A percentile compares a stretch with the other conserved stretches of the same genome.
Evolutionary conservation across 2,888 invertebrate species (phyloP).

Genomic region (Xanthia togata): DNA sequence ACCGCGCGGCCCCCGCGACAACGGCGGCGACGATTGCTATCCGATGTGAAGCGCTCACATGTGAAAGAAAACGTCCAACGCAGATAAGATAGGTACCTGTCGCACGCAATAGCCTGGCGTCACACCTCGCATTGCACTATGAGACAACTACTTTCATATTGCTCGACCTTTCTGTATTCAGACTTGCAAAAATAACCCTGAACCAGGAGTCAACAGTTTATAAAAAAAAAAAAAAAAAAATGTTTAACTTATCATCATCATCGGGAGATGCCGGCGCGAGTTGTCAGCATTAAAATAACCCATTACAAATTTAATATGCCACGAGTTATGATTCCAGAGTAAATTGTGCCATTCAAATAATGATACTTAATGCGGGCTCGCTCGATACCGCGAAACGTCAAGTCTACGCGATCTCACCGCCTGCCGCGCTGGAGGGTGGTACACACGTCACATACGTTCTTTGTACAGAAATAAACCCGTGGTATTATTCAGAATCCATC

Average conservation of each 20-base stretch:
- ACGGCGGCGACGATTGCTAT: conserved; percentile 48
- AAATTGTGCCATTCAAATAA: conserved; percentile 89
- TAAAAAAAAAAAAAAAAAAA: too few species aligned
- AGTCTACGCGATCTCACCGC: conserved; percentile 61
- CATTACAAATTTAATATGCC: conserved; percentile 85
- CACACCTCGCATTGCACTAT: conserved; percentile 45
- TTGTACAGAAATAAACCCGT: conserved; percentile 17
- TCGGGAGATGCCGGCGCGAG: conserved; percentile 66
- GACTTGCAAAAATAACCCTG: conserved; percentile 19
- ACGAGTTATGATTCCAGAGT: conserved; percentile 83
- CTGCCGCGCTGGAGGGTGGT: conserved; percentile 58
- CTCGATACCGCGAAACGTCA: conserved; percentile 76
- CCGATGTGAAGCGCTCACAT: conserved; percentile 53
- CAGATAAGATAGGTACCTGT: conserved; percentile 69
- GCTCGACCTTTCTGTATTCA: neutral
- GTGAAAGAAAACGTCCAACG: conserved; percentile 64
- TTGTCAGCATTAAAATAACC: conserved; percentile 82
- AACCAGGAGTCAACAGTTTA: conserved; percentile 22
- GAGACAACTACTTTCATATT: conserved; percentile 30
- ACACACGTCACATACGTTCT: conserved; percentile 24
- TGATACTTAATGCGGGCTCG: conserved; percentile 86
- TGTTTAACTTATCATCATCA: conserved; percentile 69
- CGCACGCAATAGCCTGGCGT: conserved; percentile 56
- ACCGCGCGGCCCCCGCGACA: conserved; percentile 49
- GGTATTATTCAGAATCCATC: conserved; percentile 51